These are phyloP conservation scores for Heterodera schachtii DNA, from an alignment of 1,140 invertebrate species.

Conservation along the genomic window DNA sequence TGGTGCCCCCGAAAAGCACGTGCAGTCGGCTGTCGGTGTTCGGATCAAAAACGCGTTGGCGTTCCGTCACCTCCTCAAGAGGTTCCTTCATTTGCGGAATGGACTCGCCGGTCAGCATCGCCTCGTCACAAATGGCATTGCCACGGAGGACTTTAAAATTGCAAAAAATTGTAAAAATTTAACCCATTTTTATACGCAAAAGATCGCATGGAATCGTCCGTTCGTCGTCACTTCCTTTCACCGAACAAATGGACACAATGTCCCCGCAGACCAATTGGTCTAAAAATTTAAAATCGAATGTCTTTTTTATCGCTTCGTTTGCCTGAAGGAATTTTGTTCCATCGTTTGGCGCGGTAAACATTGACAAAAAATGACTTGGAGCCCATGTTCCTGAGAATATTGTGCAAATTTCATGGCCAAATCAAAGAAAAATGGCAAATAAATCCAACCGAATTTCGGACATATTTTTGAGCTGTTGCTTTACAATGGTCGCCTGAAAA, in stretches of 20 bases:
- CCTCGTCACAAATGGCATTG: slow-evolving; percentile 94
- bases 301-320: background rate
- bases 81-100: slow-evolving; percentile 99
- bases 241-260: slow-evolving; percentile 87
- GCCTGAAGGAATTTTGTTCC: slow-evolving; percentile 79
- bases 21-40: slow-evolving; percentile 89
- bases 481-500: slow-evolving; percentile 86
- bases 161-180: background rate
- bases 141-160: slow-evolving; percentile 76
- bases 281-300: background rate
- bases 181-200: slow-evolving; percentile 67
- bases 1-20: slow-evolving; percentile 93
- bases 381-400: slow-evolving; percentile 33
- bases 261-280: slow-evolving; percentile 92
- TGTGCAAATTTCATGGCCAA: background rate
- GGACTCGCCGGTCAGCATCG: slow-evolving; percentile 90
- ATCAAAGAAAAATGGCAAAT: slow-evolving; percentile 65
- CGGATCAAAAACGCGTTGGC: slow-evolving; percentile 75
- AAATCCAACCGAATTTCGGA: slow-evolving; percentile 91
- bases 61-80: slow-evolving; percentile 71
- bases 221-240: slow-evolving; percentile 73
- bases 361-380: slow-evolving; percentile 65
- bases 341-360: slow-evolving; percentile 89
- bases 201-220: slow-evolving; percentile 94
- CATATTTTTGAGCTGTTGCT: slow-evolving; percentile 96